Conservation (phyloP, 2,113 vertebrate genomes). For the Lepisosteus oculatus region DNA sequence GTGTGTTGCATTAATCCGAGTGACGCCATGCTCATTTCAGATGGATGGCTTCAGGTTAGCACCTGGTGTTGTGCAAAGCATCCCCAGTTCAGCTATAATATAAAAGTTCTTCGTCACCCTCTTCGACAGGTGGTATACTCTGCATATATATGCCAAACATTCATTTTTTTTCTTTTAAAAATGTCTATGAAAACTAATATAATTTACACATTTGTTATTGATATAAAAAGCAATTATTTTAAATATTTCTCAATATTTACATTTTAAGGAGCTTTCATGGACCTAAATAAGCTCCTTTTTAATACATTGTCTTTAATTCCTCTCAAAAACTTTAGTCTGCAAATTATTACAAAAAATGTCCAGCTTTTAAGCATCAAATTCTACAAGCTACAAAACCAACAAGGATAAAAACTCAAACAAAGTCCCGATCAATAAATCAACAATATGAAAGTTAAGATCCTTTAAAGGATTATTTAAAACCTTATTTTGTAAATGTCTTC, state of each 20-base stretch:
- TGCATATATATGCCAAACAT: slow-evolving; percentile 80
- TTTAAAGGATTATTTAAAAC: slow-evolving; percentile 12
- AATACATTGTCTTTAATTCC: slow-evolving; percentile 35
- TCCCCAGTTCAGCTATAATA: slow-evolving; percentile 73
- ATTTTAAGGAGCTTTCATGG: slow-evolving; percentile 55
- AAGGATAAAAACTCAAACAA: slow-evolving; percentile 39
- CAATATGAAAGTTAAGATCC: slow-evolving; percentile 40
- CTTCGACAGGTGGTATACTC: slow-evolving; percentile 72
- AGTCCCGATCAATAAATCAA: slow-evolving; percentile 45
- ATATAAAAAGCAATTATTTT: slow-evolving; percentile 65
- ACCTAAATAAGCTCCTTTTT: slow-evolving; percentile 12
- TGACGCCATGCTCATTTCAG: slow-evolving; percentile 52
- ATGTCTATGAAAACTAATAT: slow-evolving; percentile 78
- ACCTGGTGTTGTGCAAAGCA: slow-evolving; percentile 80
- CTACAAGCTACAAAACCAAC: slow-evolving; percentile 74
- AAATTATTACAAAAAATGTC: slow-evolving; percentile 45
- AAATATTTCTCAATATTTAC: slow-evolving; percentile 63
- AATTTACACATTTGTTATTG: slow-evolving; percentile 73
- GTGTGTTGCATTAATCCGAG: slow-evolving; percentile 43
- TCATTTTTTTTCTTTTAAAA: slow-evolving; percentile 71
- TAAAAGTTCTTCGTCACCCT: slow-evolving; percentile 66
- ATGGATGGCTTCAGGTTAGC: slow-evolving; percentile 75
- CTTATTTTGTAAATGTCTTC: neutral
- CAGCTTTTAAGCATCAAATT: slow-evolving; percentile 50
- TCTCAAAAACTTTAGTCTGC: slow-evolving; percentile 56